phyloP scores from a whole-genome alignment of 1,140 invertebrate species.

The Drosophila elegans region DNA sequence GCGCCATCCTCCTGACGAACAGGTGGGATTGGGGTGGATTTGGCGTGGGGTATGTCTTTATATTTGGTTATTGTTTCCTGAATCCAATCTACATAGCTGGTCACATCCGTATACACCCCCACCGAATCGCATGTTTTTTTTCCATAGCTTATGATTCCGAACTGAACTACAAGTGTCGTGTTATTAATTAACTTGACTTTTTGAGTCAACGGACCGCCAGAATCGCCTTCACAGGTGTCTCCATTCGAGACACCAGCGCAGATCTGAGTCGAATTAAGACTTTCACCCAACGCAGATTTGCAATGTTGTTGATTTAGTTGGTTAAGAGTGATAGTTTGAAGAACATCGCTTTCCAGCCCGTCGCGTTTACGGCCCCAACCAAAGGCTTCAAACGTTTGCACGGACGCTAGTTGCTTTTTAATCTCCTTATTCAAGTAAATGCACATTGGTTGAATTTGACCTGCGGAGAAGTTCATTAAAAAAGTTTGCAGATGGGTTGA shows the following conservation, averaged over 20 bases:
- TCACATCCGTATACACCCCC: conserved; percentile 1
- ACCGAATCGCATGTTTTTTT: fast-evolving
- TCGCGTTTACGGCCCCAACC: conserved; percentile 1
- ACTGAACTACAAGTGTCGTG: background rate
- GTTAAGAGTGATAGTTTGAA: background rate
- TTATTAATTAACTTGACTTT: too few relatives aligned
- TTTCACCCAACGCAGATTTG: background rate
- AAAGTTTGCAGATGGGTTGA: too few relatives aligned
- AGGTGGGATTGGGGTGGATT: too few relatives aligned
- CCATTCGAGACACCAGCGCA: background rate
- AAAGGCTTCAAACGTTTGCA: background rate
- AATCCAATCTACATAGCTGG: background rate
- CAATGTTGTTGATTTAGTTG: background rate
- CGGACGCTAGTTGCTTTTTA: background rate
- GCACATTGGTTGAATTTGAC: conserved; percentile 1
- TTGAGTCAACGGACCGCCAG: background rate
- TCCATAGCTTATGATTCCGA: background rate
- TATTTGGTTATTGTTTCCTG: background rate
- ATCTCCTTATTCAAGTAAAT: background rate
- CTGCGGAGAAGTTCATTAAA: background rate
- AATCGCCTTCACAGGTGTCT: background rate
- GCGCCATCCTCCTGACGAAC: too few relatives aligned
- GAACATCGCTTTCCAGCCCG: background rate
- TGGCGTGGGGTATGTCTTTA: too few relatives aligned
- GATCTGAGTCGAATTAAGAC: background rate